Evolutionary conservation across 2,113 vertebrate genomes (phyloP).

Genomic region (Canis aureus): DNA sequence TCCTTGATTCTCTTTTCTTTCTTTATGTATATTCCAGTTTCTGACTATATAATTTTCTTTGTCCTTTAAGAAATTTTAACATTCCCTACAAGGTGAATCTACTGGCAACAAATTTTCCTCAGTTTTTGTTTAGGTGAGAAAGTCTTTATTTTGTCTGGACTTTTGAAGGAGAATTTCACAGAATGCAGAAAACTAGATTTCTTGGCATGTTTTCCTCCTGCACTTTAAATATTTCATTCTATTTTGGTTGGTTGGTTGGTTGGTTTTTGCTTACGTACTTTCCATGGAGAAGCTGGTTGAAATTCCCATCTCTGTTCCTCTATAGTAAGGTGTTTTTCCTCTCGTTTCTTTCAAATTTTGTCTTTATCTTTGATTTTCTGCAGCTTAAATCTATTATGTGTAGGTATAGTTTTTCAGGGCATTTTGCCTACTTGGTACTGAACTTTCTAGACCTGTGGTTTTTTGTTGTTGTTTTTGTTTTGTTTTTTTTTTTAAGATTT

Average conservation of each 20-base stretch:
- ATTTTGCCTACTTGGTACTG: background rate
- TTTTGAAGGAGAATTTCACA: background rate
- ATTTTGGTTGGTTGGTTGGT: background rate
- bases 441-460: background rate
- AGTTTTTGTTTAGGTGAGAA: background rate
- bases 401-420: background rate
- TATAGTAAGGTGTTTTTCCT: background rate
- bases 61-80: background rate
- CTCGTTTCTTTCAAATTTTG: background rate
- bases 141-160: background rate
- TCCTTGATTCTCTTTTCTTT: background rate
- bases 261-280: background rate
- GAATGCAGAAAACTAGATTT: background rate
- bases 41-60: background rate
- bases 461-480: too few species aligned
- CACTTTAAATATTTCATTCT: background rate
- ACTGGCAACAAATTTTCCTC: background rate
- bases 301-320: background rate
- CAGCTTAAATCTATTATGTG: background rate
- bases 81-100: background rate
- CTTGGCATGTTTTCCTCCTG: background rate
- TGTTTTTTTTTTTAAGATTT: too few species aligned
- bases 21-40: background rate
- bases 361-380: background rate
- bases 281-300: background rate